phyloP scores from a whole-genome alignment of 2,797 vertebrate species.

The Neoniphon sammara region DNA sequence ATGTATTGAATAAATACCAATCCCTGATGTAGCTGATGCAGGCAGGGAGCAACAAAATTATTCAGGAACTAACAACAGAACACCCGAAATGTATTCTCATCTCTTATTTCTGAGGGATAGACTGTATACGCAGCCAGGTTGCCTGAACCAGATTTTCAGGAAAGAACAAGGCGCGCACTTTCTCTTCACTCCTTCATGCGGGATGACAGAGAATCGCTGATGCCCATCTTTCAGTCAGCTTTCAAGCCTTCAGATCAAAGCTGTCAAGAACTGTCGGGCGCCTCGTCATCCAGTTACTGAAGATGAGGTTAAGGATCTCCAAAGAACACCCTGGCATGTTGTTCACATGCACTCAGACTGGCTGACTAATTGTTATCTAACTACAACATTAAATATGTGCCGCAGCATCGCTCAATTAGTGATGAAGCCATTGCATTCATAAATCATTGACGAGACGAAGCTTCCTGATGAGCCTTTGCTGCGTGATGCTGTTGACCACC shows the following conservation, averaged over 20 bases:
- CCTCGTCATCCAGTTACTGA: conserved; percentile 15
- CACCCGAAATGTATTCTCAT: conserved; percentile 12
- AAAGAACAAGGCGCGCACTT: conserved; percentile 18
- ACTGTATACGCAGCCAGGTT: not conserved
- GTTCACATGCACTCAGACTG: conserved; percentile 4
- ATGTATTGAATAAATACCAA: conserved; percentile 47
- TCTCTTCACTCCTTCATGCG: conserved; percentile 32
- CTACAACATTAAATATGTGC: conserved; percentile 39
- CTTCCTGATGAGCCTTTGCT: conserved; percentile 26
- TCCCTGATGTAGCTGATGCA: conserved; percentile 24
- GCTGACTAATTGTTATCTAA: conserved; percentile 28
- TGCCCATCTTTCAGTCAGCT: conserved; percentile 27
- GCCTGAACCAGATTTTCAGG: conserved; percentile 10
- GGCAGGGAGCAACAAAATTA: conserved; percentile 28
- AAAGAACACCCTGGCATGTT: conserved; percentile 14
- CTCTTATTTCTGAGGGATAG: conserved; percentile 15
- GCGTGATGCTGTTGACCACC: conserved; percentile 42
- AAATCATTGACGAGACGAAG: conserved; percentile 30
- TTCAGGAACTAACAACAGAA: conserved; percentile 27
- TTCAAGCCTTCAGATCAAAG: conserved; percentile 41
- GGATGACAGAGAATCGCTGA: conserved; percentile 53
- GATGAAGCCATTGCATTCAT: conserved; percentile 36
- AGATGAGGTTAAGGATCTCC: conserved; percentile 28
- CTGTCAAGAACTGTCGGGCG: conserved; percentile 19
- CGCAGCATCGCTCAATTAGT: conserved; percentile 14